Evolutionary conservation across 2,888 invertebrate species (phyloP).

Genomic region (Xestia rhomboidea): DNA sequence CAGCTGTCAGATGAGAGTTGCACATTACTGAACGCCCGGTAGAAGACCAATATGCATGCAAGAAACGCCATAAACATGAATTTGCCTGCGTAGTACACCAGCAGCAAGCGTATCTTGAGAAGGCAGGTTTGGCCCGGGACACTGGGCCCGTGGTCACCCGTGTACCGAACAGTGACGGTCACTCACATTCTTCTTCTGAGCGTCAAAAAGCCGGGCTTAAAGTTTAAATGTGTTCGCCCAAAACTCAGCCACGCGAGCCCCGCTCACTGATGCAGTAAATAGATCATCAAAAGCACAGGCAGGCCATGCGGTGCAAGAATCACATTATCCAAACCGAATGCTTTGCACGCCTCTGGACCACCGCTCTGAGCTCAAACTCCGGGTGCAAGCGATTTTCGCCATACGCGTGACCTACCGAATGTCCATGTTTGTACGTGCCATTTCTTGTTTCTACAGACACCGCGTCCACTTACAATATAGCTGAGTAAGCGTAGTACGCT

Average conservation of each 20-base stretch:
- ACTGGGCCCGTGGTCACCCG: slow-evolving; percentile 94
- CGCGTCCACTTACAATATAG: background rate
- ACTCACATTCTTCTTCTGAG: background rate
- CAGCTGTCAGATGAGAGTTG: too few species aligned
- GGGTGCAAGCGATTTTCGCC: background rate
- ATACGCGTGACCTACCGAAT: background rate
- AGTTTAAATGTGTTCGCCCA: too few species aligned
- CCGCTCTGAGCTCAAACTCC: background rate
- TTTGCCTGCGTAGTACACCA: background rate
- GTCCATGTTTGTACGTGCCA: background rate
- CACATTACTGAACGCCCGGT: background rate
- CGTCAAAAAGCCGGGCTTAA: too few species aligned
- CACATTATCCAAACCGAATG: background rate
- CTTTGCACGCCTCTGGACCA: background rate
- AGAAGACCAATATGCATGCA: background rate
- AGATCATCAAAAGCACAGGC: too few species aligned
- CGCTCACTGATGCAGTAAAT: too few species aligned
- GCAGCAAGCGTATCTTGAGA: slow-evolving; percentile 84
- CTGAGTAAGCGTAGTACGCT: background rate
- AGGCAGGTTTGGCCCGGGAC: slow-evolving; percentile 95
- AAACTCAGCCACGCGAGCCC: too few species aligned
- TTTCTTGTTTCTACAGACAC: background rate
- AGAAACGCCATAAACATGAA: background rate
- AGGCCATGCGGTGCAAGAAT: too few species aligned
- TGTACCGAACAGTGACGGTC: slow-evolving; percentile 89